These are phyloP conservation scores for Pardalotus punctatus DNA, from an alignment of 2,113 vertebrate genomes.

Conservation along the genomic window DNA sequence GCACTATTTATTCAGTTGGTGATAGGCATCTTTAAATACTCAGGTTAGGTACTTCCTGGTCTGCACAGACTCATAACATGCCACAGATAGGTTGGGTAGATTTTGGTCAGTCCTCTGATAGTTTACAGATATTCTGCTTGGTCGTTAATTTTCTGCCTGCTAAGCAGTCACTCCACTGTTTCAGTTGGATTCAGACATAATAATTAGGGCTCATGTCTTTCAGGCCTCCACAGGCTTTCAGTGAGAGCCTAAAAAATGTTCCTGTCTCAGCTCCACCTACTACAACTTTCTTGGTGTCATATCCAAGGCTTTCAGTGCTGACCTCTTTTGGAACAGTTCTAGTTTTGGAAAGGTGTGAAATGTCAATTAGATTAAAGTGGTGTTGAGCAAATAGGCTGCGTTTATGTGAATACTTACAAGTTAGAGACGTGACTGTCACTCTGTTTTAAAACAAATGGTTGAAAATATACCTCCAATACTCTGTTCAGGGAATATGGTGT, in stretches of 20 bases:
- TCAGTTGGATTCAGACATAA: not conserved
- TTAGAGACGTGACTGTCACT: conserved; percentile 29
- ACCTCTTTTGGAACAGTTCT: not conserved
- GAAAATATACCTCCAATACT: not conserved
- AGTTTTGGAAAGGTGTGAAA: conserved; percentile 49
- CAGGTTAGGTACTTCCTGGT: not conserved
- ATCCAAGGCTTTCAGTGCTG: not conserved
- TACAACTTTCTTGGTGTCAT: not conserved
- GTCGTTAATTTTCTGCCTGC: not conserved
- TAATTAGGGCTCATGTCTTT: not conserved
- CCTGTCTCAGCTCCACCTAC: not conserved
- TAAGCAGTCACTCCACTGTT: not conserved
- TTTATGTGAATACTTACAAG: conserved; percentile 42
- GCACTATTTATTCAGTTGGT: not conserved
- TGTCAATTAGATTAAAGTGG: conserved; percentile 26
- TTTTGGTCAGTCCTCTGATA: not conserved
- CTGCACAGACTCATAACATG: not conserved
- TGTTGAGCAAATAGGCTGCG: conserved; percentile 28
- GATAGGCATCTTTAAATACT: not conserved
- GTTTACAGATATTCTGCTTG: not conserved
- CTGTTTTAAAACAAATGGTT: conserved; percentile 58
- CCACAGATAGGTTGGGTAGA: not conserved
- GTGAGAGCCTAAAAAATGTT: not conserved
- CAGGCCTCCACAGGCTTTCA: not conserved
- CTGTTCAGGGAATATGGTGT: conserved; percentile 38